Percentiles rank a stretch among this genome's conserved stretches.
phyloP scores from a whole-genome alignment of 2,797 vertebrate genomes.

The Esox lucius region DNA sequence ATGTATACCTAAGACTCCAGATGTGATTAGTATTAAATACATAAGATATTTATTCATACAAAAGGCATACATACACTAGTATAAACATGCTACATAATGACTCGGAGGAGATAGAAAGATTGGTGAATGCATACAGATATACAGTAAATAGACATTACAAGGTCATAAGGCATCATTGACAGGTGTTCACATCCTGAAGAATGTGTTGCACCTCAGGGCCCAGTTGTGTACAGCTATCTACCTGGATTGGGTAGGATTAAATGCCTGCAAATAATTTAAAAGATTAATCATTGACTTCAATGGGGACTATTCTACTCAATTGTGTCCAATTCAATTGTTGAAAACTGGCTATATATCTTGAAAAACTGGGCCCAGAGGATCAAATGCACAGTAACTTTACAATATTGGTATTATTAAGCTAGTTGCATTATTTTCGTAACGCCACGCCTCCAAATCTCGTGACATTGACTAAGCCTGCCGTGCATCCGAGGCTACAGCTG shows the following conservation, averaged over 20 bases:
- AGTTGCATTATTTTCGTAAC: constrained; percentile 36
- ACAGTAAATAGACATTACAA: constrained; percentile 44
- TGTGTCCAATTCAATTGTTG: no score
- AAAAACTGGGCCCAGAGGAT: constrained; percentile 28
- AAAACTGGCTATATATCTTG: no score
- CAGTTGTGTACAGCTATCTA: no score
- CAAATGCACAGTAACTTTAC: constrained; percentile 62
- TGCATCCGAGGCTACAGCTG: constrained; percentile 13
- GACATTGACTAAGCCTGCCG: neutral
- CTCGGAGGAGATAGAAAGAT: constrained; percentile 67
- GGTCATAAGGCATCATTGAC: constrained; percentile 78
- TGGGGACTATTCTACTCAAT: no score
- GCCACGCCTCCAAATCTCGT: constrained; percentile 17
- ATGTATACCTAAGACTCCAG: neutral
- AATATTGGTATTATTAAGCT: constrained; percentile 54
- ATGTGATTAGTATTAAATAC: constrained; percentile 65
- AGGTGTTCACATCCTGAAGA: constrained; percentile 57
- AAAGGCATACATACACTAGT: constrained; percentile 77
- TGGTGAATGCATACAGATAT: constrained; percentile 65
- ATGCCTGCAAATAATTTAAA: no score
- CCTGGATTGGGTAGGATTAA: no score
- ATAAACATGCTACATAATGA: constrained; percentile 83
- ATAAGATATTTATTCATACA: constrained; percentile 84
- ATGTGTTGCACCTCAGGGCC: constrained; percentile 46
- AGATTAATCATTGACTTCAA: no score